Conservation (phyloP, 2,888 invertebrate species). For the Busseola fusca region DNA sequence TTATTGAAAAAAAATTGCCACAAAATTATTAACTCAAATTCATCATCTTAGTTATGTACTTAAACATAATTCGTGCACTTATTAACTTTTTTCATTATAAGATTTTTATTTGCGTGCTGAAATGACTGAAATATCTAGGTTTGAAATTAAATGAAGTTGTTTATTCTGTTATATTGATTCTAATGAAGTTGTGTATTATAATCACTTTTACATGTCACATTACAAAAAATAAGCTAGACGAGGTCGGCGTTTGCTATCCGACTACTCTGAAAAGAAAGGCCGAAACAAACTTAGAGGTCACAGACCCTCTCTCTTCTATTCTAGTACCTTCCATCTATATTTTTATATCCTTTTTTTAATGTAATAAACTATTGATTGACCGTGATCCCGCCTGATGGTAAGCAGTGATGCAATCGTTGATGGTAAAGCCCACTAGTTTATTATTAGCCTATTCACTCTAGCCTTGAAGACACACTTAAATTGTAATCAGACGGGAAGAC, state of each 20-base stretch:
- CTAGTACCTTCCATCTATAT: not conserved
- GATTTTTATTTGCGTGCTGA: not conserved
- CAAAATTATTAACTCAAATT: too few relatives aligned
- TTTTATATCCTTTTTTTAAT: conserved; percentile 13
- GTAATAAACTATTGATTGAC: too few relatives aligned
- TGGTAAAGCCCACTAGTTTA: too few relatives aligned
- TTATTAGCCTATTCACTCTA: too few relatives aligned
- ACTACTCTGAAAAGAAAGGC: not conserved
- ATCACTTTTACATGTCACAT: not conserved
- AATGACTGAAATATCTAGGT: not conserved
- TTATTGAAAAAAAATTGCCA: not conserved
- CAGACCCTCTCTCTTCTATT: not conserved
- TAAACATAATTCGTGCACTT: not conserved
- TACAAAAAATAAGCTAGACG: not conserved
- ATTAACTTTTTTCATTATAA: not conserved
- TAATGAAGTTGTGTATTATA: not conserved
- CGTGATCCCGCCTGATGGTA: too few relatives aligned
- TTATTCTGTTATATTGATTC: not conserved
- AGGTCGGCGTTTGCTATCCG: not conserved
- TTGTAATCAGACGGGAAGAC: too few relatives aligned
- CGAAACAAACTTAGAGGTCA: too few relatives aligned
- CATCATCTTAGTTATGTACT: not conserved
- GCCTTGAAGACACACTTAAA: too few relatives aligned
- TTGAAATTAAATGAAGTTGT: not conserved
- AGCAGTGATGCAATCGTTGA: too few relatives aligned